These are phyloP conservation scores for Ariopsis seemanni DNA, from an alignment of 2,113 vertebrate genomes.

Conservation along the genomic window DNA sequence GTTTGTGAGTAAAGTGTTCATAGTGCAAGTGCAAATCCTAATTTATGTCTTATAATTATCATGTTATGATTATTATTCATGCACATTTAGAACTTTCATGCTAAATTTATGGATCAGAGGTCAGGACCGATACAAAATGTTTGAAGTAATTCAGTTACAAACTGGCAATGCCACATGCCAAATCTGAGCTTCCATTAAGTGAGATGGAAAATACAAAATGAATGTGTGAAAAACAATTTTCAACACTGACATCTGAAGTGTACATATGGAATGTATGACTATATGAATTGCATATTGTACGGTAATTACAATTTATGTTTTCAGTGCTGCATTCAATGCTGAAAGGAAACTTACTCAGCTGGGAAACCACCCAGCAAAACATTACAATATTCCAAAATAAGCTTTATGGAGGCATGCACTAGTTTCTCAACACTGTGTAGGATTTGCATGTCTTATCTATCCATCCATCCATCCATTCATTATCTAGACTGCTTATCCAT, in stretches of 20 bases:
- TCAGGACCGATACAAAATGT: background rate
- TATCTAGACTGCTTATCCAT: too few species aligned
- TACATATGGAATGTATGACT: background rate
- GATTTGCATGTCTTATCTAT: background rate
- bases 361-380: background rate
- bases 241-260: background rate
- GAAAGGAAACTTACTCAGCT: background rate
- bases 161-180: background rate
- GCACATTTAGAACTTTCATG: background rate
- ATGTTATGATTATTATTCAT: background rate
- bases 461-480: too few species aligned
- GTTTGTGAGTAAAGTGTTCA: background rate
- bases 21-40: background rate
- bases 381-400: background rate
- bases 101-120: background rate
- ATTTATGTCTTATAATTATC: background rate
- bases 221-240: background rate
- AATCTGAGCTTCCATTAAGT: background rate
- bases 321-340: background rate
- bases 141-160: background rate
- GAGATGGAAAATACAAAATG: background rate
- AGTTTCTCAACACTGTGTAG: background rate
- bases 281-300: background rate
- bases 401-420: background rate
- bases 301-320: background rate